A percentile compares a stretch with the other conserved stretches of the same genome.
These are phyloP conservation scores for Actinostola sp. DNA, from an alignment of 92 coral and sea anemone genomes.

Conservation along the genomic window DNA sequence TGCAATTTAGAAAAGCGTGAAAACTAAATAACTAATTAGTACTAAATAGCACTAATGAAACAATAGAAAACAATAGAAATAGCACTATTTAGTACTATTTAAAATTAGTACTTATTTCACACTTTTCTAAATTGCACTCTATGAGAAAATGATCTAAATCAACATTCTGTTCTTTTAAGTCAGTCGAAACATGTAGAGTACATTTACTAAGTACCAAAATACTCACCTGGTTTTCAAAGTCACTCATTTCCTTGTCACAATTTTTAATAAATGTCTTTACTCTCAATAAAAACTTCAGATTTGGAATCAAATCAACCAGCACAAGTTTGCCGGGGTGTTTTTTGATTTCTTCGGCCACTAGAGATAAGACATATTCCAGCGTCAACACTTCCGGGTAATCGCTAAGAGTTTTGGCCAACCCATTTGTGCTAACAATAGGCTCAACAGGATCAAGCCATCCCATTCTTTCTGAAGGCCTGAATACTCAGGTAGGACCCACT, in stretches of 20 bases:
- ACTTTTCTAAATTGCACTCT: too few relatives aligned
- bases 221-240: slow-evolving; percentile 81
- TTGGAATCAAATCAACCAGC: slow-evolving; percentile 84
- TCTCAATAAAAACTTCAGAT: slow-evolving; percentile 76
- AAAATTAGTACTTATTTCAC: too few relatives aligned
- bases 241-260: slow-evolving; percentile 77
- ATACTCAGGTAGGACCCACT: too few relatives aligned
- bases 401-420: slow-evolving; percentile 49
- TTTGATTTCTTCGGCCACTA: slow-evolving; percentile 65
- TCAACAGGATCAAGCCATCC: slow-evolving; percentile 25
- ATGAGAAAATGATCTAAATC: too few relatives aligned
- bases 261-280: slow-evolving; percentile 73
- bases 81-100: too few relatives aligned
- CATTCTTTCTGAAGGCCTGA: slow-evolving; percentile 1
- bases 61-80: too few relatives aligned
- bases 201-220: too few relatives aligned
- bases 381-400: slow-evolving; percentile 63
- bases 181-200: too few relatives aligned
- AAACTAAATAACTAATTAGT: too few relatives aligned
- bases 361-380: slow-evolving; percentile 71
- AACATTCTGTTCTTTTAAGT: too few relatives aligned
- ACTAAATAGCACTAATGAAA: too few relatives aligned
- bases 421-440: slow-evolving; percentile 65
- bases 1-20: too few relatives aligned
- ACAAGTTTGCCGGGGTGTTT: slow-evolving; percentile 63